phyloP scores from a whole-genome alignment of 1,140 invertebrate species.

The Bombus sylvicola region DNA sequence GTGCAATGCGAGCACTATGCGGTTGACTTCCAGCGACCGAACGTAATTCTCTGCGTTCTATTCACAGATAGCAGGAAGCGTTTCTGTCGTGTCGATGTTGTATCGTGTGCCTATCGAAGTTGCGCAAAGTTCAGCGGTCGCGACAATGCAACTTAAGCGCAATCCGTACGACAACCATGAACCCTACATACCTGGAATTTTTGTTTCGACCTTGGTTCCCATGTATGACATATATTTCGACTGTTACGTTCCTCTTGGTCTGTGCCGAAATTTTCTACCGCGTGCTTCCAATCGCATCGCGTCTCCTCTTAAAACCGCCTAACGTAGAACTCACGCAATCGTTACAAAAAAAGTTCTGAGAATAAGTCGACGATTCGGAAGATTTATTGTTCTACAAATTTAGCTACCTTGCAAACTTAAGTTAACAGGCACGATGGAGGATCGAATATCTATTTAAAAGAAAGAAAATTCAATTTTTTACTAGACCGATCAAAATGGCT shows the following conservation, averaged over 20 bases:
- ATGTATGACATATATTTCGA: not conserved
- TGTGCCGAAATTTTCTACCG: not conserved
- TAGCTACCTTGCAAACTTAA: not conserved
- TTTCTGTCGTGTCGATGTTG: constrained; percentile 23
- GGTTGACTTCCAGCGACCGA: constrained; percentile 9
- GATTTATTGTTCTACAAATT: too few relatives aligned
- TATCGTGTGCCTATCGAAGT: constrained; percentile 2
- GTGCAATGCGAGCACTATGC: not conserved
- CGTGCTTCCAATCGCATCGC: not conserved
- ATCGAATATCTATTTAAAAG: not conserved
- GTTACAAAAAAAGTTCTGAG: not conserved
- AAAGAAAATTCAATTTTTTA: too few relatives aligned
- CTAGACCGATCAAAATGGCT: too few relatives aligned
- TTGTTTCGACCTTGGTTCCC: not conserved
- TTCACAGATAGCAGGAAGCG: constrained; percentile 22
- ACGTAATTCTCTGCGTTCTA: constrained; percentile 17
- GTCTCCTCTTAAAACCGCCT: not conserved
- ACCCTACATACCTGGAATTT: not conserved
- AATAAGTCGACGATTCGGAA: not conserved
- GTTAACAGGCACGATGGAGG: accelerated
- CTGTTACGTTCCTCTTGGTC: not conserved
- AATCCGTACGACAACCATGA: not conserved
- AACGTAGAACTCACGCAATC: not conserved
- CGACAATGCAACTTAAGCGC: not conserved
- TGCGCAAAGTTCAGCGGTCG: constrained; percentile 18